Evolutionary conservation across 2,888 invertebrate genomes (phyloP), one percentile per base, ranked within the genome.

Genomic region (Euphydryas editha): DNA sequence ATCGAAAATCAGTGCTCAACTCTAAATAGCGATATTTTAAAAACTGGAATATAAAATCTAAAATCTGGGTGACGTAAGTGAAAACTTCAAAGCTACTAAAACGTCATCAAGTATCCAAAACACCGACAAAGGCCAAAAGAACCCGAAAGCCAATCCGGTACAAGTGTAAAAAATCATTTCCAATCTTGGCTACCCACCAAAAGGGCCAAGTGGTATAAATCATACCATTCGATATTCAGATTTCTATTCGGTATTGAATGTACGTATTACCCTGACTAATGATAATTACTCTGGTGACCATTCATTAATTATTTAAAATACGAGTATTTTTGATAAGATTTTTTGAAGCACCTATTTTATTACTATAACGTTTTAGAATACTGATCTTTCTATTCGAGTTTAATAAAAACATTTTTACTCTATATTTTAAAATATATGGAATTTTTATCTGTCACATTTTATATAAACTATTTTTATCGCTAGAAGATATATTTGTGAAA

Each of bases 191-290:
- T 46, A 46, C 17, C 24, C 62, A 70, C 72, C 72, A 70, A 59
- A 62, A 67, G 54, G 68, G 62, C 68, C 70, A 61, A 62, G 68
- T 67, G 68, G 67, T 58, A 71, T 74, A 72, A 68, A 64, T 72
- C 73, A 73, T 73, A 66, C 67, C 65, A 65, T 69, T 71, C 69
- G 69, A 70, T 69, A 74, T 74, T 74, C 71, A 36, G 67, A 72
- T 71, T 63, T 72, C 66, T 62, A 72, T 70, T 62, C 69, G 65
- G 70, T 72, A 68, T 66, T 68, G 60, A 42, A 44, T 51, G 66
- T 70, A 70, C 72, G 71, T 72, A 70, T 72, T 68, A 70, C 65
- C 64, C 64, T 65, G 72, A 71, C 71, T 72, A 72, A 72, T 72
- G 72, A 67, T 74, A 73, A 70, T 74, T 64, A 71, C 54, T 72